phyloP scores from a whole-genome alignment of 2,888 invertebrate species.

The Acanthacorydalis orientalis region DNA sequence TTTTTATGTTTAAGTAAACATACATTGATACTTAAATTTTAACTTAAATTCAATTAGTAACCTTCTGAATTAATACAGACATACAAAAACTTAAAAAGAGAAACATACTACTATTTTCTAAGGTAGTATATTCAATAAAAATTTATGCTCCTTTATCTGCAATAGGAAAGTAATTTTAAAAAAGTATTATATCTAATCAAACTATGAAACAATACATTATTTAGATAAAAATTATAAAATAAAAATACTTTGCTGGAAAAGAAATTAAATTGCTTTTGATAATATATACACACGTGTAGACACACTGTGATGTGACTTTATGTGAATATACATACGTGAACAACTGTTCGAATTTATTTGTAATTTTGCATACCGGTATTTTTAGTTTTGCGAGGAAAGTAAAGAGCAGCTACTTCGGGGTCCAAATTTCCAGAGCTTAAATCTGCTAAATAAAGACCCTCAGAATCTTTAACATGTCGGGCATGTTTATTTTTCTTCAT shows the following conservation, averaged over 20 bases:
- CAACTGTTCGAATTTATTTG: constrained; percentile 1
- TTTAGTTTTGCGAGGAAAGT: constrained; percentile 43
- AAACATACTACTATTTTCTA: too few species aligned
- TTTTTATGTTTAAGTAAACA: too few species aligned
- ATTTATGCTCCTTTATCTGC: too few species aligned
- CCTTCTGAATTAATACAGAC: too few species aligned
- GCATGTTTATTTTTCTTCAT: constrained; percentile 60
- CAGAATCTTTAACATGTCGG: constrained; percentile 27
- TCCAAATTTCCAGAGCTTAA: constrained; percentile 77
- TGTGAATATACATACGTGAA: neutral
- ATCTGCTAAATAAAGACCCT: constrained; percentile 85
- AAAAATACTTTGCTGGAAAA: too few species aligned
- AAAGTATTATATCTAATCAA: neutral
- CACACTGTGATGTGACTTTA: constrained; percentile 3
- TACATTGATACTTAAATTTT: too few species aligned
- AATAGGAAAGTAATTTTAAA: too few species aligned
- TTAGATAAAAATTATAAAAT: neutral
- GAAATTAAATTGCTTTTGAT: too few species aligned
- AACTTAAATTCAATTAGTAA: too few species aligned
- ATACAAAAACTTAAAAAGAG: too few species aligned
- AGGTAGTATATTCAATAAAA: too few species aligned
- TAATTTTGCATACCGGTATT: constrained; percentile 13
- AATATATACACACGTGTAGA: neutral
- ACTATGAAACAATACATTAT: neutral
- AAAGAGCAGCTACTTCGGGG: constrained; percentile 79